Base-by-base conservation (phyloP, 2,888 invertebrate species). In the Metalampra italica region DNA sequence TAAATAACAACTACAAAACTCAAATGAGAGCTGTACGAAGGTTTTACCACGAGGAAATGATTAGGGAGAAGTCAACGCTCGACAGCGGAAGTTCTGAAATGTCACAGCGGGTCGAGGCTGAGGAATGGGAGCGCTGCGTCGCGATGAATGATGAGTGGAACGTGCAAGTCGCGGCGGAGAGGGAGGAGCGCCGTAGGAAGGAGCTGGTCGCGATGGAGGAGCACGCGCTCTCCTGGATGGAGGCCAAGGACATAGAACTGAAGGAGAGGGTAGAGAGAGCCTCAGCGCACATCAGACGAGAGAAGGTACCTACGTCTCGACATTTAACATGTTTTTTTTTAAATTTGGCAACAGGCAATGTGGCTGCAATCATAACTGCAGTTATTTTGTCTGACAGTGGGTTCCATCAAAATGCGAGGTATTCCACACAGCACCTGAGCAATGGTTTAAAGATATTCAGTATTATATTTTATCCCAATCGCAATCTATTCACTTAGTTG, bases 91-190 rank as follows among this genome's bases (percentile, higher is more conserved):
- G 90, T 66, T 86, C 91, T 4, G 91, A 90, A 48, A 80, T 90
- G 68, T 91, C 91, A 9, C 78, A 90, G 37, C 83, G 90, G 45
- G 74, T 91, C 44, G 92, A 92, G 53, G 91, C 93, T 1, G 91
- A 92, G 5, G 94, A 95, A 59, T 93, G 92, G 77, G 80, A 83
- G 43, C 73, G 69, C 9, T 93, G 94, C 60, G 71, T 89, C 3
- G 73, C 88, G 54, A 67, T 93, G 9, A 96, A 96, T 65, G 91
- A 93, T 0, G 78, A 90, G 54, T 96, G 96, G 95, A 96, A 96
- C 74, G 80, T 82, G 0, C 79, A 91, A 62, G 87, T 93, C 15
- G 92, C 92, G 0, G 60, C 74, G 0, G 79, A 91, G 39, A 89
- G 96, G 7, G 91, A 93, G 37, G 72, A 82, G 43, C 89, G 94